phyloP scores from a whole-genome alignment of 2,113 vertebrate species.

The Corythornis vintsioides region DNA sequence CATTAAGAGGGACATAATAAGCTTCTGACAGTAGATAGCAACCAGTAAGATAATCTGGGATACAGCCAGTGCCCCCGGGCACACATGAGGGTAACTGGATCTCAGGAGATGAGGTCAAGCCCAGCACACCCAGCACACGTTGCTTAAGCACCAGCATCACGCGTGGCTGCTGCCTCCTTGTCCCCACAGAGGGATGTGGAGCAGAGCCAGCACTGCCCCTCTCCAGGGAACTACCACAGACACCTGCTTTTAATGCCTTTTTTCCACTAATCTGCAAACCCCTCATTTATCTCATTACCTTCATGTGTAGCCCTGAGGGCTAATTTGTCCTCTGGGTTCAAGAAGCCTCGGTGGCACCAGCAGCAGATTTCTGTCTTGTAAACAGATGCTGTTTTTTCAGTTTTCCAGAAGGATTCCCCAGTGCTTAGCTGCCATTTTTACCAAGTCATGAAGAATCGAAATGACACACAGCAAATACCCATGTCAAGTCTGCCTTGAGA shows the following conservation, averaged over 20 bases:
- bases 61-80: accelerated
- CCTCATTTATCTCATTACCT: not conserved
- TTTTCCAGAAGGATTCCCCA: not conserved
- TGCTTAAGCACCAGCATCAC: not conserved
- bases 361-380: not conserved
- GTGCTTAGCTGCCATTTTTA: not conserved
- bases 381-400: accelerated
- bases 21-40: not conserved
- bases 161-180: accelerated
- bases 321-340: not conserved
- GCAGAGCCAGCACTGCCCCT: not conserved
- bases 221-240: not conserved
- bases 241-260: not conserved
- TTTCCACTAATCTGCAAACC: not conserved
- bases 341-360: not conserved
- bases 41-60: not conserved
- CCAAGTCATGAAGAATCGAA: not conserved
- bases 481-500: not conserved
- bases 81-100: not conserved
- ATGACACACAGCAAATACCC: not conserved
- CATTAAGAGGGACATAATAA: not conserved
- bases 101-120: not conserved
- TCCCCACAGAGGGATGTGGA: accelerated
- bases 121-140: accelerated
- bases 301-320: not conserved